phyloP scores from a whole-genome alignment of 2,113 vertebrate species.

The Macquaria ambigua region DNA sequence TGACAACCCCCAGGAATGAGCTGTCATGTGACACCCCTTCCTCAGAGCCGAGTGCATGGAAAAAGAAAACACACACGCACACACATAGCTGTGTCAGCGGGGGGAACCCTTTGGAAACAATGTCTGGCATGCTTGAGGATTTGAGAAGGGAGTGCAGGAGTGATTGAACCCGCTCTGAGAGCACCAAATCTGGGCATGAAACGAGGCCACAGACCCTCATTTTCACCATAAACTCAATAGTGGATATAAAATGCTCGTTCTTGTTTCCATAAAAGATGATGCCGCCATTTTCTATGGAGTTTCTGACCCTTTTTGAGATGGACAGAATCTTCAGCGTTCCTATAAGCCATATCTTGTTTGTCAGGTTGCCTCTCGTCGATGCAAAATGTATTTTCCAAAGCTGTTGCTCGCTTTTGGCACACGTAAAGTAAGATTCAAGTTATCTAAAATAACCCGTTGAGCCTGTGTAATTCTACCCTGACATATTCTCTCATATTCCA shows the following conservation, averaged over 20 bases:
- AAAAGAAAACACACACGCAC: conserved; percentile 49
- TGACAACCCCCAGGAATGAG: conserved; percentile 73
- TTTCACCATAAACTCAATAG: conserved; percentile 2
- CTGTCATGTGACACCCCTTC: conserved; percentile 66
- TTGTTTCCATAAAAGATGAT: background rate
- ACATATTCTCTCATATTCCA: conserved; percentile 42
- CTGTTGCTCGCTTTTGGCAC: conserved; percentile 24
- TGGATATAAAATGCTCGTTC: background rate
- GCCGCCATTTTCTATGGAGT: background rate
- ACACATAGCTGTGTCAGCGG: conserved; percentile 60
- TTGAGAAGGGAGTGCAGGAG: conserved; percentile 32
- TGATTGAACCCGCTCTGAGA: conserved; percentile 25
- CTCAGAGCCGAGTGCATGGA: conserved; percentile 59
- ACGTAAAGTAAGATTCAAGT: conserved; percentile 3
- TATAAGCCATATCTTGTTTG: background rate
- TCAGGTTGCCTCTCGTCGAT: background rate
- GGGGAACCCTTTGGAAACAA: conserved; percentile 75
- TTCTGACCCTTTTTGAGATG: background rate
- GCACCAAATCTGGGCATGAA: conserved; percentile 40
- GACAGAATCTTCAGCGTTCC: background rate
- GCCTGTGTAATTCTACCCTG: conserved; percentile 21
- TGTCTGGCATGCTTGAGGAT: conserved; percentile 57
- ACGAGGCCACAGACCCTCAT: background rate
- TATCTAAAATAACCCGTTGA: conserved; percentile 46
- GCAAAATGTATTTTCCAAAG: conserved; percentile 36